phyloP scores from a whole-genome alignment of 2,888 invertebrate genomes.

The Tiliacea aurago region DNA sequence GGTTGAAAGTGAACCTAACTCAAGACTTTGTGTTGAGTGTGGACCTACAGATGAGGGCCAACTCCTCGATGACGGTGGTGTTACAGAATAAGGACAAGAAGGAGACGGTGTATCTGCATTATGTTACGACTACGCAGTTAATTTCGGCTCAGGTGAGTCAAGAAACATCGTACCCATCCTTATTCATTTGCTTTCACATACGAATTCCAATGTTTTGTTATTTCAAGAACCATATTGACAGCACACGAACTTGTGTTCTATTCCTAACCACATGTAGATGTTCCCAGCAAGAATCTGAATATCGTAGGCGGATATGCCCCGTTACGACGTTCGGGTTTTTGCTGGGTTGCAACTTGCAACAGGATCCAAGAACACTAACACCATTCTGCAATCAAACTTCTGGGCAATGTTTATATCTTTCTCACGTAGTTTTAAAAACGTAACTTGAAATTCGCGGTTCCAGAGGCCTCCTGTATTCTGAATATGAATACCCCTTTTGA shows the following conservation, averaged over 20 bases:
- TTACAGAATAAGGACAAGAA: slow-evolving; percentile 94
- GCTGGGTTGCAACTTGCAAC: background rate
- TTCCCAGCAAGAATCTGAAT: background rate
- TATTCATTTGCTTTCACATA: background rate
- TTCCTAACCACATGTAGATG: too few species aligned
- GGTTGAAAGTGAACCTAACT: slow-evolving; percentile 89
- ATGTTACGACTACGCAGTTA: slow-evolving; percentile 93
- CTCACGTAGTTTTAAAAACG: background rate
- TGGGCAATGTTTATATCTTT: background rate
- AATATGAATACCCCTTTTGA: background rate
- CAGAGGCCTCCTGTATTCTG: background rate
- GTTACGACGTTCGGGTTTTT: background rate
- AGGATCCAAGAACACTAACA: background rate
- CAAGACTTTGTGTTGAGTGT: slow-evolving; percentile 94
- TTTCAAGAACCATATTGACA: background rate
- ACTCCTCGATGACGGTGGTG: slow-evolving; percentile 95
- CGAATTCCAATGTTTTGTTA: background rate
- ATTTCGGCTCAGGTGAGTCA: slow-evolving; percentile 93
- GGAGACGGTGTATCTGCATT: slow-evolving; percentile 95
- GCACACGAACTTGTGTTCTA: background rate
- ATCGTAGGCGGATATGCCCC: background rate
- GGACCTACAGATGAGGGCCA: slow-evolving; percentile 93
- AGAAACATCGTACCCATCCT: background rate
- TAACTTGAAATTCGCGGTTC: background rate
- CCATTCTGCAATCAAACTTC: background rate